A percentile compares a stretch with the other conserved stretches of the same genome.
Evolutionary conservation across 2,797 vertebrate species (phyloP).

Genomic region (Vipera latastei): DNA sequence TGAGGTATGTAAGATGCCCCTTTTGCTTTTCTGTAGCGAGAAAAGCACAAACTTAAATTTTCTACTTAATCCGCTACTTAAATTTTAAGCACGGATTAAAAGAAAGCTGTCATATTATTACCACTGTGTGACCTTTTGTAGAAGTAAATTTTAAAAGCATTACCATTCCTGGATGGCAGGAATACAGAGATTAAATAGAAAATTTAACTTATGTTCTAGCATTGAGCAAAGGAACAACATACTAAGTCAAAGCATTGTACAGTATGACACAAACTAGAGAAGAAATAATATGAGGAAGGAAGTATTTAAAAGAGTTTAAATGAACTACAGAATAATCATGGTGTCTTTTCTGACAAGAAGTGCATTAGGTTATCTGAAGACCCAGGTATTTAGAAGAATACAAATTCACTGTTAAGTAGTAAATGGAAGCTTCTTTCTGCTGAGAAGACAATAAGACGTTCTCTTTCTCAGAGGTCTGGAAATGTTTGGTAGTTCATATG

Average conservation of each 20-base stretch:
- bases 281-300: background rate
- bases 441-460: constrained; percentile 15
- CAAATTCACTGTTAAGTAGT: background rate
- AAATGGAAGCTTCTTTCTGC: constrained; percentile 6
- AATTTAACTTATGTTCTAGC: background rate
- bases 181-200: background rate
- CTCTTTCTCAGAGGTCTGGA: constrained; percentile 10
- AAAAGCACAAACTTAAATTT: background rate
- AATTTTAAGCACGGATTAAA: background rate
- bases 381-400: background rate
- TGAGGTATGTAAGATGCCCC: background rate
- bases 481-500: background rate
- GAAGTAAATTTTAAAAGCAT: background rate
- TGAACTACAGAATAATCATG: rapidly evolving
- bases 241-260: background rate
- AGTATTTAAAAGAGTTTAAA: background rate
- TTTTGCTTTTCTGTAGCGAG: background rate
- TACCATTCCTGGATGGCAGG: background rate
- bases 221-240: background rate
- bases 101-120: background rate
- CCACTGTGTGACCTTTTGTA: background rate
- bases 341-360: background rate
- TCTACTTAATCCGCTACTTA: background rate
- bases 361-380: background rate
- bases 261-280: background rate